Base-by-base conservation (phyloP, 2,888 invertebrate species). In the Glyphotaelius pellucidus region DNA sequence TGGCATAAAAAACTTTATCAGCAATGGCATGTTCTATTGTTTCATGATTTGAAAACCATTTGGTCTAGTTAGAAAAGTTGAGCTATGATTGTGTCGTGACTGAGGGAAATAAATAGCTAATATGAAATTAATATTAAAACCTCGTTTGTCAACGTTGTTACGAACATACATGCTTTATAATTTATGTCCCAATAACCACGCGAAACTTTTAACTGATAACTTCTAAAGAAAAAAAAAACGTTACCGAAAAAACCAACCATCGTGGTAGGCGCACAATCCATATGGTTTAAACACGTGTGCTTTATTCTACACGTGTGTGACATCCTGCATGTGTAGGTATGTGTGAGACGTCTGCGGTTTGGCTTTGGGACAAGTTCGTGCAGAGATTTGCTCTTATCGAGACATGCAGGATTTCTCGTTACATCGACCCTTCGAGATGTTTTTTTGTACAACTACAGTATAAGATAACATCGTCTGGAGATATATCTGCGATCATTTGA, bases 341-440 rank as follows among this genome's bases (percentile, higher is more conserved):
- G n/a, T 80, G 11, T 42, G 90, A 92, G 89, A 92, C 90, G 92
- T 92, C 92, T 92, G 92, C 91, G 92, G 92, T 89, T 90, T 90
- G 90, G 42, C 92, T 92, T 84, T 85, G 79, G 86, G 85, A 89
- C 80, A 90, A 81, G 90, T 86, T 89, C 35, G 31, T 83, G 84
- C 89, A 35, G 42, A 89, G 88, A 89, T 89, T 89, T 38, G n/a
- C 47, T 52, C 81, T 81, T 90, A 89, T 89, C 80, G 67, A 86
- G 42, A 38, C 30, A 30, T n/a, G 31, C 67, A 67, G 67, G 67
- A 67, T 67, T 25, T 25, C 67, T 67, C n/a, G 67, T n/a, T 67
- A 67, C 67, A 67, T 67, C 67, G 67, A 67, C 25, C 67, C 67
- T 67, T 67, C 67, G 25, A n/a, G 67, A 67, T 67, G 67, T 67